Evolutionary conservation across 2,888 invertebrate species (phyloP).

Genomic region (Caenorhabditis wallacei): DNA sequence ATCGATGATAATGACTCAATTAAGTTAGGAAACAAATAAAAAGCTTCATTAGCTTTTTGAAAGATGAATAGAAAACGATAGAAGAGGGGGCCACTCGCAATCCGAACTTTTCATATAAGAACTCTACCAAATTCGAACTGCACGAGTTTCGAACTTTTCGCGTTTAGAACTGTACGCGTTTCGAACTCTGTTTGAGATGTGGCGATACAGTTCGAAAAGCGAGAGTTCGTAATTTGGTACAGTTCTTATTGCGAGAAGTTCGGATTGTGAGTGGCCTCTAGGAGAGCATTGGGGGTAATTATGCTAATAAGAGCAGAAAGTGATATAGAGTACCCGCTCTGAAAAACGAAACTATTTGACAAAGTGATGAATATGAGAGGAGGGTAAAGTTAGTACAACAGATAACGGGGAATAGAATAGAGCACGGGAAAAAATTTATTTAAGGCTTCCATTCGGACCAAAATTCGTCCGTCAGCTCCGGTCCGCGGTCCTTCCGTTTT

Average conservation of each 20-base stretch:
- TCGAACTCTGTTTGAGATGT: too few species aligned
- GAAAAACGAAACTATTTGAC: conserved; percentile 21
- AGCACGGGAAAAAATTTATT: background rate
- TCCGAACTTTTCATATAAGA: too few species aligned
- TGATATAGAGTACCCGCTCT: conserved; percentile 27
- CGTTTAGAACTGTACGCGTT: too few species aligned
- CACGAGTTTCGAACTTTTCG: too few species aligned
- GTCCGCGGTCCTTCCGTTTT: too few species aligned
- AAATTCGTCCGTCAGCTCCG: too few species aligned
- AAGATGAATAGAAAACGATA: conserved; percentile 3
- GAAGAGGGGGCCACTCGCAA: too few species aligned
- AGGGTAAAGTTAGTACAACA: background rate
- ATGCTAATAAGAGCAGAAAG: conserved; percentile 35
- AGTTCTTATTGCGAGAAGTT: too few species aligned
- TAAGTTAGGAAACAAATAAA: background rate
- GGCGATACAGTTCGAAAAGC: too few species aligned
- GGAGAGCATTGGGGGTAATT: conserved; percentile 19
- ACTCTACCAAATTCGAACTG: too few species aligned
- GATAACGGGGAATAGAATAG: background rate
- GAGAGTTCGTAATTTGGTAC: too few species aligned
- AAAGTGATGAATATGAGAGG: conserved; percentile 1
- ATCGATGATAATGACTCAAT: background rate
- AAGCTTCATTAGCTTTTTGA: background rate
- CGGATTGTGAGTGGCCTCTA: too few species aligned
- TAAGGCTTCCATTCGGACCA: background rate